Conservation (phyloP, 2,113 vertebrate genomes). For the Pterocles gutturalis region DNA sequence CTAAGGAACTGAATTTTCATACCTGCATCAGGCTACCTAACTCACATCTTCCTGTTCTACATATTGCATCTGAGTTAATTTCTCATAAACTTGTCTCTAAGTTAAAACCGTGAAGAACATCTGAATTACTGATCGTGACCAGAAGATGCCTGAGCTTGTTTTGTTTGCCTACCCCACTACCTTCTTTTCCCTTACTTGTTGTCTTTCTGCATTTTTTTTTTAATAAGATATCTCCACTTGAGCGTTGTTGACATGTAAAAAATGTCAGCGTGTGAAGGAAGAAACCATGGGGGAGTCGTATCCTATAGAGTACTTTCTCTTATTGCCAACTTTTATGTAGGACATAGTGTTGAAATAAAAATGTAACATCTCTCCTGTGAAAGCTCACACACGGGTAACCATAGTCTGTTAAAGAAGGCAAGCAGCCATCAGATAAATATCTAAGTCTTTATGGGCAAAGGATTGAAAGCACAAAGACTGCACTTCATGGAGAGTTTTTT, state of each 20-base stretch:
- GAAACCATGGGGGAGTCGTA: background rate
- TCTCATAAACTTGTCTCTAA: background rate
- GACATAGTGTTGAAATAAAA: constrained; percentile 48
- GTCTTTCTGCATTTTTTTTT: rapidly evolving
- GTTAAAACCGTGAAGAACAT: background rate
- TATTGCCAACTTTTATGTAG: constrained; percentile 47
- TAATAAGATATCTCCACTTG: background rate
- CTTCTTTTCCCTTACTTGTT: background rate
- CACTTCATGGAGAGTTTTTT: background rate
- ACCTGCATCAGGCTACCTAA: background rate
- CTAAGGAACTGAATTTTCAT: background rate
- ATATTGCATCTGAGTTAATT: background rate
- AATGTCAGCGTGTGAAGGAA: background rate
- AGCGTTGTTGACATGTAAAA: background rate
- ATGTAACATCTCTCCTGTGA: background rate
- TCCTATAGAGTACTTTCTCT: constrained; percentile 14
- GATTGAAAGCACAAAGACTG: background rate
- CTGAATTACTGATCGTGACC: background rate
- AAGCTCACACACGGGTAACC: background rate
- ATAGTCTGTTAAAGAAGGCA: background rate
- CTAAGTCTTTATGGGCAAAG: background rate
- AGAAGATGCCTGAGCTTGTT: background rate
- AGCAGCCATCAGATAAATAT: constrained; percentile 3
- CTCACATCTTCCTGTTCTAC: background rate
- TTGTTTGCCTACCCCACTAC: rapidly evolving